Evolutionary conservation across 2,888 invertebrate genomes (phyloP).

Genomic region (Spialia ferax): DNA sequence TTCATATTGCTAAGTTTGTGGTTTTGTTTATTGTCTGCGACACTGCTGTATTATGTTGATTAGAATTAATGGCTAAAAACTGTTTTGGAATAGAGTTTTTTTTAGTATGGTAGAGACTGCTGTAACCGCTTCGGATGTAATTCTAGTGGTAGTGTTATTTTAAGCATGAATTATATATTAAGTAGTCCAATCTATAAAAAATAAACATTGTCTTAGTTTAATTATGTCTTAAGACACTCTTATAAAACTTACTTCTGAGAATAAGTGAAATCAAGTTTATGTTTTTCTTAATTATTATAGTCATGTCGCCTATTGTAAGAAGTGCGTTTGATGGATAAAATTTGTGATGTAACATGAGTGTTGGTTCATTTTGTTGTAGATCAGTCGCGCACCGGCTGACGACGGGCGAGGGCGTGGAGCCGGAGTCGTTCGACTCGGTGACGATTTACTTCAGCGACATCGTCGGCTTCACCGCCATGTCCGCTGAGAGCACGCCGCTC

Average conservation of each 20-base stretch:
- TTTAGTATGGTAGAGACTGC: background rate
- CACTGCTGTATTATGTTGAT: background rate
- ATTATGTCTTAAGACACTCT: background rate
- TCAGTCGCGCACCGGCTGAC: conserved; percentile 96
- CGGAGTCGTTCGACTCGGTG: conserved; percentile 97
- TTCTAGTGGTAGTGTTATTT: conserved; percentile 33
- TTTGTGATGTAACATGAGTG: background rate
- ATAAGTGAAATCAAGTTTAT: background rate
- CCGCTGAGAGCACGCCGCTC: conserved; percentile 96
- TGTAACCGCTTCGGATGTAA: conserved; percentile 27
- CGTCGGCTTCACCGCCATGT: conserved; percentile 96
- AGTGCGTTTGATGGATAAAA: background rate
- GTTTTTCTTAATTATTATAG: background rate
- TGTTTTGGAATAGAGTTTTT: background rate
- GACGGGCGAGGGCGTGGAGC: conserved; percentile 95
- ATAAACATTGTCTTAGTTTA: background rate
- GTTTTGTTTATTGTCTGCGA: conserved; percentile 17
- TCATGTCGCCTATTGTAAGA: background rate
- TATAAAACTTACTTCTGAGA: background rate
- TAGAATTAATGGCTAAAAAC: background rate
- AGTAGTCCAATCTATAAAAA: background rate
- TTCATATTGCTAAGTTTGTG: background rate
- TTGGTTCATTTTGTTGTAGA: conserved; percentile 78
- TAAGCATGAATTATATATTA: conserved; percentile 41
- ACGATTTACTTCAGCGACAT: conserved; percentile 99